phyloP scores from a whole-genome alignment of 92 coral and sea anemone species.

The Zoanthus solanderi region DNA sequence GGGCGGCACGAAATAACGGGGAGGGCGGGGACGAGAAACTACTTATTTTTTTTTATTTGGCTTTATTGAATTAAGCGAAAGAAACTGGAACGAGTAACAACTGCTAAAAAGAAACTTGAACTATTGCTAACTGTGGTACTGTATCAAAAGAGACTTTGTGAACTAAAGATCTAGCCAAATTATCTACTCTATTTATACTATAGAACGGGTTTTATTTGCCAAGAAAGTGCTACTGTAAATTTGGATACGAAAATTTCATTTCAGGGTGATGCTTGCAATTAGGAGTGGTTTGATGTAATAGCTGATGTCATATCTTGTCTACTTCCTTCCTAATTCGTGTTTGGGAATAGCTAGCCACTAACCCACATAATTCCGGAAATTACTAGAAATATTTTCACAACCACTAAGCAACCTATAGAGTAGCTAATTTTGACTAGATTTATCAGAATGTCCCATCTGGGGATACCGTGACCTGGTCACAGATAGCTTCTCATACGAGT shows the following conservation, averaged over 20 bases:
- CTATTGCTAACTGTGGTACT: not conserved
- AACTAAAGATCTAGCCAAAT: not conserved
- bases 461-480: too few species aligned
- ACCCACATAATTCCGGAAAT: constrained; percentile 13
- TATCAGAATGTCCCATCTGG: too few species aligned
- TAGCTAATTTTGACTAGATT: not conserved
- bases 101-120: not conserved
- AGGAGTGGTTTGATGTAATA: not conserved
- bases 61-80: not conserved
- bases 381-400: constrained; percentile 10
- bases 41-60: too few species aligned
- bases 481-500: too few species aligned
- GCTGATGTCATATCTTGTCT: too few species aligned
- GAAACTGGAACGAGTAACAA: not conserved
- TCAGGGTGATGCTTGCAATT: constrained; percentile 2
- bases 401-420: not conserved
- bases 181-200: constrained; percentile 1
- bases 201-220: not conserved
- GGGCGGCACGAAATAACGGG: too few species aligned
- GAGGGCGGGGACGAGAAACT: too few species aligned
- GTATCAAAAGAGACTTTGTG: not conserved
- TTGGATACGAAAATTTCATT: constrained; percentile 3
- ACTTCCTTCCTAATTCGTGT: not conserved
- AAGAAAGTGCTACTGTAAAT: constrained; percentile 8
- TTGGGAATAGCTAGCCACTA: constrained; percentile 17